A percentile compares a stretch with the other conserved stretches of the same genome.
These are phyloP conservation scores for Pristionchus entomophagus DNA, from an alignment of 2,888 invertebrate species.

Conservation along the genomic window DNA sequence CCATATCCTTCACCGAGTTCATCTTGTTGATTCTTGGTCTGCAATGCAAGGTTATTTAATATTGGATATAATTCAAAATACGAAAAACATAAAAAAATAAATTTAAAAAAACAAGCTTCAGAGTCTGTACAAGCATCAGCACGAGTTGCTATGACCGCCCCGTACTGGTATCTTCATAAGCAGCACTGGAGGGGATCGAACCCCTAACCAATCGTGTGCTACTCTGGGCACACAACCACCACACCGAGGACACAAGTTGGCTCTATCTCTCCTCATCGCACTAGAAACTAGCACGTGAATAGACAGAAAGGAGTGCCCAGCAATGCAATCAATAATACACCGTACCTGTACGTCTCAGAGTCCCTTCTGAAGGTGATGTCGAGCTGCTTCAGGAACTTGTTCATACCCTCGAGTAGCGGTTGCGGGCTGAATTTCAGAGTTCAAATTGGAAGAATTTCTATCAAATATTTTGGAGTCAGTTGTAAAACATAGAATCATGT, in stretches of 20 bases:
- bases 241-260: slow-evolving; percentile 6
- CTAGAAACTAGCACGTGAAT: neutral
- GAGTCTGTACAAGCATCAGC: slow-evolving; percentile 38
- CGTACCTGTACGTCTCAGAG: slow-evolving; percentile 87
- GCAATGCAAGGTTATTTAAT: neutral
- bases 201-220: neutral
- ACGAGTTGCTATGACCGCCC: slow-evolving; percentile 34
- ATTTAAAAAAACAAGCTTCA: neutral
- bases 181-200: neutral
- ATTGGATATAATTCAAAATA: neutral
- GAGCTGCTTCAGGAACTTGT: slow-evolving; percentile 92
- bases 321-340: neutral
- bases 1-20: slow-evolving; percentile 84
- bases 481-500: neutral
- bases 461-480: neutral
- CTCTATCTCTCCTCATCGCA: neutral
- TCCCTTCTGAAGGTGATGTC: slow-evolving; percentile 98
- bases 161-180: slow-evolving; percentile 34
- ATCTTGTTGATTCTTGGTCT: slow-evolving; percentile 97
- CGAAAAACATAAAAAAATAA: slow-evolving; percentile 17
- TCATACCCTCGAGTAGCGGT: slow-evolving; percentile 96
- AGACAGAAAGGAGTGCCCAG: neutral
- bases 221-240: neutral
- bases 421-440: slow-evolving; percentile 81
- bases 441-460: neutral